Evolutionary conservation across 2,797 vertebrate genomes (phyloP).

Genomic region (Artibeus jamaicensis): DNA sequence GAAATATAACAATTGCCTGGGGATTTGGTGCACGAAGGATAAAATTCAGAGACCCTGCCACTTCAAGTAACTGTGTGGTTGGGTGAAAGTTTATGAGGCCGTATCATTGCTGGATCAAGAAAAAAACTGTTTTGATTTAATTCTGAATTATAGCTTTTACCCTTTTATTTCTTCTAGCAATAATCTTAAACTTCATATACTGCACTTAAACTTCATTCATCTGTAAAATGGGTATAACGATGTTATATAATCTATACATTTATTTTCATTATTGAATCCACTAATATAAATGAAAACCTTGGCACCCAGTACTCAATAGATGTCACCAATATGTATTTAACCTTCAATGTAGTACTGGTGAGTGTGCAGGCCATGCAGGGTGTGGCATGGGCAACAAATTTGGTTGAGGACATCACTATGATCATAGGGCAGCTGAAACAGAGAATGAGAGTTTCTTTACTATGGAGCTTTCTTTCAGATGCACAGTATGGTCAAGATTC

Average conservation of each 20-base stretch:
- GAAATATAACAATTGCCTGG: neutral
- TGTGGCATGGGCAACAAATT: neutral
- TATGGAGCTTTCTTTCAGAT: neutral
- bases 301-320: neutral
- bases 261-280: neutral
- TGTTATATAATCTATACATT: neutral
- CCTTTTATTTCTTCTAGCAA: neutral
- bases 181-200: neutral
- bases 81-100: neutral
- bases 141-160: neutral
- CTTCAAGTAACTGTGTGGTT: neutral
- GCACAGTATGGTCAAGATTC: neutral
- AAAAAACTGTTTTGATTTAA: neutral
- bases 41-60: neutral
- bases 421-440: neutral
- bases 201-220: neutral
- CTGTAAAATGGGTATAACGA: neutral
- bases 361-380: neutral
- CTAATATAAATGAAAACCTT: neutral
- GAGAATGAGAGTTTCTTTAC: neutral
- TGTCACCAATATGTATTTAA: neutral
- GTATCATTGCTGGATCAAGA: neutral
- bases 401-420: neutral
- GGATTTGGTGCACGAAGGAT: neutral
- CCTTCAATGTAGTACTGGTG: neutral